Base-by-base conservation (phyloP, 2,888 invertebrate species). In the Buathra laborator region DNA sequence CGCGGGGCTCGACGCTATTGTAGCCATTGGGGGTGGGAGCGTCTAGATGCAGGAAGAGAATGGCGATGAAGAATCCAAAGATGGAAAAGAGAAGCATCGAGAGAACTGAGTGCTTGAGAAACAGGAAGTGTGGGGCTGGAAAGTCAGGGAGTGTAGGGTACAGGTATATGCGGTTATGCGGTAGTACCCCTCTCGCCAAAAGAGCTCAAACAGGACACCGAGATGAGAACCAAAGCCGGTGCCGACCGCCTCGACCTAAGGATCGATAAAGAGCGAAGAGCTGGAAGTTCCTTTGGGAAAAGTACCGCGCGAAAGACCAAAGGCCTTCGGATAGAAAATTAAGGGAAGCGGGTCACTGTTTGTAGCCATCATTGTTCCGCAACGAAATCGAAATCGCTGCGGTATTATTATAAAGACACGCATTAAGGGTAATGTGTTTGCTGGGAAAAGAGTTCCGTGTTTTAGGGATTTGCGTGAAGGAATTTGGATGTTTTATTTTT, bases 201-300 rank as follows among this genome's bases (percentile, higher is more conserved):
- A 74, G 37, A 37, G 32, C 78, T 62, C 72, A 46, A 74, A 37
- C 79, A 62, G 56, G 62, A 70, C 53, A 75, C 62, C 48, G 62
- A 53, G 70, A 79, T 83, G 46, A 64, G 51, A 62, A 43, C 44
- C 14, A 68, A 72, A 62, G 59, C 29, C 19, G 9, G 68, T 37
- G 44, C n/a, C 37, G 37, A 56, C 19, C 67, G 62, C 37, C 14
- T 46, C 51, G 72, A n/a, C 53, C 51, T 9, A 9, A n/a, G 56
- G 78, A 75, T 79, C 83, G 53, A 83, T 79, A 79, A 37, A 19
- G 19, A 67, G 70, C 75, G 37, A 75, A 78, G 62, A 46, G 37
- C 62, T 44, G 19, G 53, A 16, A 5, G 10, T 68, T 62, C 19
- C 43, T 16, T 37, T 16, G 19, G 37, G 67, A n/a, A 70, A 75